phyloP scores from a whole-genome alignment of 2,888 invertebrate genomes.

The Calameuta filiformis region DNA sequence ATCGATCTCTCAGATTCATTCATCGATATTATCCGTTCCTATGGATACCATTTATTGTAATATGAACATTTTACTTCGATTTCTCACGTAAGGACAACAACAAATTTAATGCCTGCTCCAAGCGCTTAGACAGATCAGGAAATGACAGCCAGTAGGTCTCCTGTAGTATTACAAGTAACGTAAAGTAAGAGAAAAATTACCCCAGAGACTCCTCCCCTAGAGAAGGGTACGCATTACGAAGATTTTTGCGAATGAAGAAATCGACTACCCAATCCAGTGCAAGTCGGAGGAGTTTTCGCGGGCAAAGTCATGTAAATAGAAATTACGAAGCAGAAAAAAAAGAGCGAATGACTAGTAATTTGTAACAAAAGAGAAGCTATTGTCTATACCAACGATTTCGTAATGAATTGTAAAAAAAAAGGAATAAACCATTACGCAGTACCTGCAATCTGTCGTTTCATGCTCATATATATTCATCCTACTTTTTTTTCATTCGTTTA shows the following conservation, averaged over 20 bases:
- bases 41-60: not conserved
- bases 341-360: slow-evolving; percentile 12
- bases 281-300: not conserved
- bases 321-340: not conserved
- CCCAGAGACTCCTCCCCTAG: not conserved
- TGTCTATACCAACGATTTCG: slow-evolving; percentile 26
- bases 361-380: slow-evolving; percentile 25
- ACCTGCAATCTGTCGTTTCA: not conserved
- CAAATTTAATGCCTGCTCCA: not conserved
- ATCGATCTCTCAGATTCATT: not conserved
- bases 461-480: not conserved
- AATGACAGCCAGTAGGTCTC: not conserved
- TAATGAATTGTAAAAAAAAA: slow-evolving; percentile 36
- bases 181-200: not conserved
- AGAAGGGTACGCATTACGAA: slow-evolving; percentile 22
- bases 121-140: not conserved
- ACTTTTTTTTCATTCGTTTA: not conserved
- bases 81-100: not conserved
- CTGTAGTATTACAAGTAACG: not conserved
- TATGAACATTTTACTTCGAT: not conserved
- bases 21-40: not conserved
- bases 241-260: slow-evolving; percentile 19
- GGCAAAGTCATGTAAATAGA: slow-evolving; percentile 25
- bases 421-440: slow-evolving; percentile 25
- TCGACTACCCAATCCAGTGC: not conserved